Evolutionary conservation across 1,140 invertebrate species (phyloP).

Genomic region (Aplysia californica): DNA sequence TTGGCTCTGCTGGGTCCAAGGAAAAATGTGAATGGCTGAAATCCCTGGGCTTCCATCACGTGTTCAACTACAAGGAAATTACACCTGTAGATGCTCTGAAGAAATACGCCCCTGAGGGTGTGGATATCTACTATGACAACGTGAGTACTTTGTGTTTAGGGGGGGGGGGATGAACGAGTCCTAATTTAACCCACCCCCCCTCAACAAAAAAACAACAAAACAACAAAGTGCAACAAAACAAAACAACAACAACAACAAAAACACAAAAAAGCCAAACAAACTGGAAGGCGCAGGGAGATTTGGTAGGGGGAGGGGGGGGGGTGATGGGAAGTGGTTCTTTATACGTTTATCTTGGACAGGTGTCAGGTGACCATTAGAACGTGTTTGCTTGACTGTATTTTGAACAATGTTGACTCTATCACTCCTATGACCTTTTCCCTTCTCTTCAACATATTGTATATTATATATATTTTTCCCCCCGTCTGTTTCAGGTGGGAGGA

Average conservation of each 20-base stretch:
- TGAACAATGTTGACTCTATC: neutral
- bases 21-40: no score
- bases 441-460: neutral
- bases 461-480: neutral
- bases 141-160: conserved; percentile 65
- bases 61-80: conserved; percentile 79
- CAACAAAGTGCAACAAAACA: no score
- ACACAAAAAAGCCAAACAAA: no score
- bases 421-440: neutral
- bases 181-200: no score
- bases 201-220: no score
- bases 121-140: conserved; percentile 82
- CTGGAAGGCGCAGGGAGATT: neutral
- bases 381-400: no score
- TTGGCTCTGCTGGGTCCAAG: conserved; percentile 81
- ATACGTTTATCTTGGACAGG: no score
- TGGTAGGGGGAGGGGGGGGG: neutral
- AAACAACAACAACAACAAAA: no score
- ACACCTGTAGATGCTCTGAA: conserved; percentile 71
- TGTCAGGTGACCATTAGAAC: no score
- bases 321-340: no score
- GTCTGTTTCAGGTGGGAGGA: conserved; percentile 55
- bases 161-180: no score
- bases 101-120: conserved; percentile 74
- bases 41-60: no score